Evolutionary conservation across 2,113 vertebrate genomes (phyloP), one percentile per base, ranked within the genome.

Genomic region (Mohoua ochrocephala): DNA sequence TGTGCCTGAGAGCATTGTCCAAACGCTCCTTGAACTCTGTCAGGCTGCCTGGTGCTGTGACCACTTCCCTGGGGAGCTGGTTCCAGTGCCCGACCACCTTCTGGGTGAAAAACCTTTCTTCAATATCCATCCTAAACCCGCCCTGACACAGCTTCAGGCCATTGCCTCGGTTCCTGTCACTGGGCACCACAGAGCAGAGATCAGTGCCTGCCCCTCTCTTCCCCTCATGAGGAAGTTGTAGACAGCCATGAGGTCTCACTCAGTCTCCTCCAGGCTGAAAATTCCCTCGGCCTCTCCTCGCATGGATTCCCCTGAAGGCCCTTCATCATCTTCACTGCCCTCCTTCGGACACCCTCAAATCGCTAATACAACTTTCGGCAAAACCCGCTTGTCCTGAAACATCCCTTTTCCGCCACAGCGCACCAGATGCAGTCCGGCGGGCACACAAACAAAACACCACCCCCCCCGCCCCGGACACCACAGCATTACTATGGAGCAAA

Each of bases 251-350:
- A 53, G 39, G 20, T 31, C 53, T 67, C 45, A 19, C 19, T 28
- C 15, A 17, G 6, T 12, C 52, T 57, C 11, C 17, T 35, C 57
- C 42, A 24, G 31, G 12, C 22, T 53, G 28, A 41, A 60, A 89
- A 37, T 26, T 0, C 31, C 30, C 47, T 68, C 54, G 15, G 24
- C n/a, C 8, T 11, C 69, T 41, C 28, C 45, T 26, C 20, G 5
- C 11, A 45, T 2, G 42, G 16, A n/a, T 30, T 53, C 16, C 20
- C 20, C 45, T 47, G 20, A 26, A 75, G 30, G n/a, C 39, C 20
- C 14, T 61, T 47, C 70, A 39, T 23, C n/a, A 22, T 5, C 20
- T 15, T 35, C n/a, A 8, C 0, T 8, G 41, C 21, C 5, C 24
- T 47, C n/a, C 39, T 76, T 10, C 27, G 63, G 14, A 41, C 53